phyloP scores from a whole-genome alignment of 2,888 invertebrate genomes.

The Folsomia candida region DNA sequence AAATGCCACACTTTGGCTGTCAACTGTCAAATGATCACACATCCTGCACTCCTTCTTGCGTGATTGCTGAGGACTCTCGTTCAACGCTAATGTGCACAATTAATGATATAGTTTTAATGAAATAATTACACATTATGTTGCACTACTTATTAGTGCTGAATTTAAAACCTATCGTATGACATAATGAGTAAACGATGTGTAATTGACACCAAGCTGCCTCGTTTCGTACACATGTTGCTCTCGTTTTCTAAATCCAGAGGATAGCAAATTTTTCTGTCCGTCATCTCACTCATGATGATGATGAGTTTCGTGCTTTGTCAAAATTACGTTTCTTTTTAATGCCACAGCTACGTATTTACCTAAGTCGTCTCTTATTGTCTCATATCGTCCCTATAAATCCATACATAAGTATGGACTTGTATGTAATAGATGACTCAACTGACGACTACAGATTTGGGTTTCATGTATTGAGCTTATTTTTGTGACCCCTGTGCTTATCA shows the following conservation, averaged over 20 bases:
- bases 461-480: neutral
- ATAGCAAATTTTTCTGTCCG: neutral
- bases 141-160: neutral
- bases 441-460: neutral
- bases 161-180: slow-evolving; percentile 5
- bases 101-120: slow-evolving; percentile 17
- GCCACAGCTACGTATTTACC: no score
- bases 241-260: neutral
- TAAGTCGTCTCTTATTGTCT: no score
- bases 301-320: slow-evolving; percentile 13
- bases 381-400: neutral
- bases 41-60: neutral
- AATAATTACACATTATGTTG: slow-evolving; percentile 14
- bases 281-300: neutral
- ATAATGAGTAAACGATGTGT: neutral
- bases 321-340: slow-evolving; percentile 6
- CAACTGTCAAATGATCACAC: neutral
- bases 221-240: neutral
- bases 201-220: neutral
- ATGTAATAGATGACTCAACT: no score
- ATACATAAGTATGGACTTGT: no score
- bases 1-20: neutral
- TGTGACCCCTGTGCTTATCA: neutral
- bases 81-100: neutral
- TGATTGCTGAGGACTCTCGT: neutral